These are phyloP conservation scores for Larimichthys crocea DNA, from an alignment of 2,113 vertebrate genomes.

Conservation along the genomic window DNA sequence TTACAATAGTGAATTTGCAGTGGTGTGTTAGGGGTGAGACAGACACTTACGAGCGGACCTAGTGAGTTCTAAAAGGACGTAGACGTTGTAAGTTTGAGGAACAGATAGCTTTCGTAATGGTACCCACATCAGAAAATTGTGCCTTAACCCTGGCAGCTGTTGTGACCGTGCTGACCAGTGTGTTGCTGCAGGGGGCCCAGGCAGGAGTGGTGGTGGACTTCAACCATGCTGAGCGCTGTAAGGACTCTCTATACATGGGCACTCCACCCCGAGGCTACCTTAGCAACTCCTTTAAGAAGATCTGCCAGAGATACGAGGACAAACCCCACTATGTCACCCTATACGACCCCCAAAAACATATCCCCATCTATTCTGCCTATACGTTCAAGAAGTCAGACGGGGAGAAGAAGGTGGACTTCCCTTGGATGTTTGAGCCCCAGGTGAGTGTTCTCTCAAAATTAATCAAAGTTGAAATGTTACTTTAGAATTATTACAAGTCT, in stretches of 20 bases:
- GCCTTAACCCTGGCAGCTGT: slow-evolving; percentile 14
- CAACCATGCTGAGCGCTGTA: slow-evolving; percentile 75
- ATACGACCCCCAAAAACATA: slow-evolving; percentile 73
- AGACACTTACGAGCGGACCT: background rate
- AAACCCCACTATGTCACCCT: slow-evolving; percentile 76
- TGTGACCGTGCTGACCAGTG: slow-evolving; percentile 13
- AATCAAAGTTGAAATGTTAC: rapidly evolving
- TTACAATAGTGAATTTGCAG: slow-evolving; percentile 19
- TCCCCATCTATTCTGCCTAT: slow-evolving; percentile 81
- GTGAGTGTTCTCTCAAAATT: slow-evolving; percentile 45
- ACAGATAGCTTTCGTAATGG: slow-evolving; percentile 44
- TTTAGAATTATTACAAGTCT: background rate
- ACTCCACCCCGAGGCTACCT: slow-evolving; percentile 80
- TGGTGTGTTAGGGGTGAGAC: background rate
- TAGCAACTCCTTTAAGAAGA: slow-evolving; percentile 69
- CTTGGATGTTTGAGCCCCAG: slow-evolving; percentile 85
- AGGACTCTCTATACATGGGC: slow-evolving; percentile 79
- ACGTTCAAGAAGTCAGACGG: slow-evolving; percentile 81
- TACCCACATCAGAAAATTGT: background rate
- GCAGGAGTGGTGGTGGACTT: slow-evolving; percentile 77
- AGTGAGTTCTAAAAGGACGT: background rate
- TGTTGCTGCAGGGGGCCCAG: slow-evolving; percentile 30
- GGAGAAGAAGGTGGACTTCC: slow-evolving; percentile 79
- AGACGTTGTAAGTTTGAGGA: background rate
- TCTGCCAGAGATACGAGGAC: slow-evolving; percentile 79